phyloP scores from a whole-genome alignment of 2,888 invertebrate species.

The Scaptomyza polygonia region DNA sequence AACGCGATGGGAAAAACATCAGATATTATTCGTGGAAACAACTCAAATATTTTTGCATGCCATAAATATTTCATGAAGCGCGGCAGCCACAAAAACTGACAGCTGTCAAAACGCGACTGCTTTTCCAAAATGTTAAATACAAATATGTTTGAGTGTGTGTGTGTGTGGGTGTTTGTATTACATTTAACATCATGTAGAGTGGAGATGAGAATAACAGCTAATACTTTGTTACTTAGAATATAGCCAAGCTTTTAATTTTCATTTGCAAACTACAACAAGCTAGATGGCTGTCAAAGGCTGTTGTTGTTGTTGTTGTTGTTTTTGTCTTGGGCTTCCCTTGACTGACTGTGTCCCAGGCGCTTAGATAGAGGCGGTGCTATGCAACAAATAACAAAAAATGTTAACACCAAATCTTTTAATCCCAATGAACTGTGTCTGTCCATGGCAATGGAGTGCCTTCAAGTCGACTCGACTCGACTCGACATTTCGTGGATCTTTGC shows the following conservation, averaged over 20 bases:
- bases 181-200: slow-evolving; percentile 56
- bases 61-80: slow-evolving; percentile 76
- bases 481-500: slow-evolving; percentile 27
- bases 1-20: slow-evolving; percentile 4
- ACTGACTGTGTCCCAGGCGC: slow-evolving; percentile 44
- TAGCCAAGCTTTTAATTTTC: slow-evolving; percentile 59
- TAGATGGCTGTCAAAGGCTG: slow-evolving; percentile 56
- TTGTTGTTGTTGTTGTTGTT: slow-evolving; percentile 37
- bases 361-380: slow-evolving; percentile 42
- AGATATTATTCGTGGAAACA: slow-evolving; percentile 20
- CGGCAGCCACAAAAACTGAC: slow-evolving; percentile 69
- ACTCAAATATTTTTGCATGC: slow-evolving; percentile 49
- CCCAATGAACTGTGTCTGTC: slow-evolving; percentile 76
- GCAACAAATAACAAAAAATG: slow-evolving; percentile 71
- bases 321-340: slow-evolving; percentile 19
- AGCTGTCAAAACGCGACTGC: slow-evolving; percentile 75
- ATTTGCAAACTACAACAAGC: slow-evolving; percentile 46
- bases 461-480: slow-evolving; percentile 36
- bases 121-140: slow-evolving; percentile 52
- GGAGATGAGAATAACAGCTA: not conserved
- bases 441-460: slow-evolving; percentile 43
- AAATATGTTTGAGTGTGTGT: slow-evolving; percentile 25
- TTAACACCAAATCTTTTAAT: slow-evolving; percentile 76
- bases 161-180: slow-evolving; percentile 20
- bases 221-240: slow-evolving; percentile 10